Evolutionary conservation across 2,888 invertebrate genomes (phyloP), one percentile per base, ranked within the genome.

Genomic region (Biston betularia): DNA sequence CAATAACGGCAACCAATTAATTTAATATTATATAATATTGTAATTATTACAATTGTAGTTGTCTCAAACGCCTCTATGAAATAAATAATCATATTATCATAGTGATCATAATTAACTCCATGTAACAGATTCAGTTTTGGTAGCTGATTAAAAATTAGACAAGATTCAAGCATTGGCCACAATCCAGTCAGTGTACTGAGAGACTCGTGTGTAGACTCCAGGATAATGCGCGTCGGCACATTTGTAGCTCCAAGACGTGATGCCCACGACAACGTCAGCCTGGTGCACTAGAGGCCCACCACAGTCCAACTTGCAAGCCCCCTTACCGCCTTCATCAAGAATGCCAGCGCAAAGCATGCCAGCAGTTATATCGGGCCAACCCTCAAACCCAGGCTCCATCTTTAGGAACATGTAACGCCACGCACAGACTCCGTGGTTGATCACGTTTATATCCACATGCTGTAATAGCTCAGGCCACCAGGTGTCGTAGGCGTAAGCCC

Each of bases 291-390:
- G 35, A 0, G 56, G 56, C 0, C 56, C 56, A 10, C 56, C 56
- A 6, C 9, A 24, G 14, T 56, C 56, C 3, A 9, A 7, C 3
- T 9, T 8, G 35, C 56, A 56, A n/a, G 34, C 33, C 0, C 56
- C 45, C 33, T 56, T 56, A 1, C 56, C 56, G 4, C 34, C 56
- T 14, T 10, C 24, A 12, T 45, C 12, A 34, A 45, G 34, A 35
- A 56, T 35, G 12, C 56, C 56, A 9, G 56, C 45, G 34, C 56
- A 56, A 2, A 56, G n/a, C 45, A 56, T 56, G 7, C 56, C 56
- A 10, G 11, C 5, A 3, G n/a, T 56, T 0, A 56, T 14, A 10
- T 9, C 45, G n/a, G 45, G 46, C 15, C n/a, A 46, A 8, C 14
- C 9, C 12, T n/a, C n/a, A n/a, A 12, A 45, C n/a, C 56, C 53